phyloP scores from a whole-genome alignment of 2,888 invertebrate genomes.

The Norana najaformis region DNA sequence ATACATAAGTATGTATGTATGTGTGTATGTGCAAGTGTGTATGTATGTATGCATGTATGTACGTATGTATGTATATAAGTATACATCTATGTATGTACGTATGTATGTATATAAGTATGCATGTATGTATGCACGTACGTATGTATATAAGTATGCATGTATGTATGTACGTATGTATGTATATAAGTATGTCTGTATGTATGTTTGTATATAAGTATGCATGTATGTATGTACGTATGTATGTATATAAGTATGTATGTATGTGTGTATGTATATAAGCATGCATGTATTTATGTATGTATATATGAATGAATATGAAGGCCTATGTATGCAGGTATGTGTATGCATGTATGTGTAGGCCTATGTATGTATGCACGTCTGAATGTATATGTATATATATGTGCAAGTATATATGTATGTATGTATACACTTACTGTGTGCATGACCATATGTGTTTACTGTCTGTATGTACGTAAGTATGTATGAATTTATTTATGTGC shows the following conservation, averaged over 20 bases:
- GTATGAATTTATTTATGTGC: too few species aligned
- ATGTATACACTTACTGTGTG: background rate
- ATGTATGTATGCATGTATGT: background rate
- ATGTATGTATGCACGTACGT: too few species aligned
- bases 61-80: background rate
- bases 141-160: background rate
- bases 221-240: too few species aligned
- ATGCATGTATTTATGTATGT: background rate
- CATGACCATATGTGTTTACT: background rate
- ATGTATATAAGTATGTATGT: too few species aligned
- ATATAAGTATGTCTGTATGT: too few species aligned
- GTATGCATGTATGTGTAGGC: background rate
- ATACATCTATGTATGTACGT: too few species aligned
- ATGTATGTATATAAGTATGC: too few species aligned
- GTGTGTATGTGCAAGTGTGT: background rate
- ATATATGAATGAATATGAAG: background rate
- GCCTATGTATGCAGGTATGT: background rate
- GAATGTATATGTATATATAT: background rate
- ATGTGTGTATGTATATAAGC: background rate
- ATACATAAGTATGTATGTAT: too few species aligned
- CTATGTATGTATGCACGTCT: too few species aligned
- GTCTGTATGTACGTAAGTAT: too few species aligned
- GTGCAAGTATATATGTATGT: background rate
- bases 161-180: too few species aligned
- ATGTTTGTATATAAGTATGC: too few species aligned